phyloP scores from a whole-genome alignment of 37 sponge, comb jelly and placozoan species.

The Halisarca cf. caerulea region DNA sequence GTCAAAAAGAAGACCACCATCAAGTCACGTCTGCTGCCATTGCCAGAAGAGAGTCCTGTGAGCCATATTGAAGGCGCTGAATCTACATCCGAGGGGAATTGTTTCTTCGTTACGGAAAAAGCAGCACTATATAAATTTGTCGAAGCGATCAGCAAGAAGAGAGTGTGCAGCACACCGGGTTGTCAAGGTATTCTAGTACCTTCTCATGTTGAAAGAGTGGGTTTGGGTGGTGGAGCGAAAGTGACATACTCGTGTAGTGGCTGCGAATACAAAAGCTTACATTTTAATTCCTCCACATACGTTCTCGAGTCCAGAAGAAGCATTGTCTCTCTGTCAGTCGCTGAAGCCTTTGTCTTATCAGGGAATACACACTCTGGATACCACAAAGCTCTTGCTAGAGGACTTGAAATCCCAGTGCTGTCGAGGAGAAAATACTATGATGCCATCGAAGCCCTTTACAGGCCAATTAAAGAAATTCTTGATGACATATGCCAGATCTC shows the following conservation, averaged over 20 bases:
- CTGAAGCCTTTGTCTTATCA: constrained; percentile 20
- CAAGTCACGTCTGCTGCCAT: no score
- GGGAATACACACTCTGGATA: constrained; percentile 32
- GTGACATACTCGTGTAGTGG: neutral
- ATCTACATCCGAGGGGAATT: no score
- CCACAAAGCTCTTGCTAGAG: neutral
- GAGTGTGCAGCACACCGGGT: neutral
- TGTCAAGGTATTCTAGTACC: constrained; percentile 2
- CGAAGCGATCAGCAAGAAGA: neutral
- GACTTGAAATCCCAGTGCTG: constrained; percentile 15
- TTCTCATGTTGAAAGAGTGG: neutral
- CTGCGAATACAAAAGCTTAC: neutral
- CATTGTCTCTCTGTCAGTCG: neutral
- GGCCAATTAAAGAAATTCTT: constrained; percentile 3
- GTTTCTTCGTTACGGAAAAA: neutral
- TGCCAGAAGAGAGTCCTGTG: neutral
- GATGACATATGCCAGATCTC: constrained; percentile 7
- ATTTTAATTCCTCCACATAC: neutral
- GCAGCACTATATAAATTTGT: neutral
- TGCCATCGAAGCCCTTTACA: neutral
- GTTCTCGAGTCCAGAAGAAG: neutral
- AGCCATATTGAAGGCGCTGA: neutral
- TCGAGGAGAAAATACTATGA: neutral
- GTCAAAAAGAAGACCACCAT: neutral
- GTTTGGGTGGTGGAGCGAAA: neutral